A percentile compares a stretch with the other conserved stretches of the same genome.
phyloP scores from a whole-genome alignment of 1,140 invertebrate species.

The Orius insidiosus region DNA sequence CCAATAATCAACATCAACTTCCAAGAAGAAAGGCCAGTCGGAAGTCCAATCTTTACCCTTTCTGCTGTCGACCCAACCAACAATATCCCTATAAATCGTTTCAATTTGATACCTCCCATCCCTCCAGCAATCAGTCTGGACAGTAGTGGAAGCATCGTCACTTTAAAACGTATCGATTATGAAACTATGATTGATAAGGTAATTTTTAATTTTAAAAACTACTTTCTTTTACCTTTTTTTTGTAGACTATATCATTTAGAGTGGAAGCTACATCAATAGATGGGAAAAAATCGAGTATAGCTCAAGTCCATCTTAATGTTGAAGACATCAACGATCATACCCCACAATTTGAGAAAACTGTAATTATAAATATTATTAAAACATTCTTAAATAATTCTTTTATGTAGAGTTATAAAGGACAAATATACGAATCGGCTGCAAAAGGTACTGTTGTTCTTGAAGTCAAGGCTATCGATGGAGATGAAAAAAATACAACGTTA shows the following conservation, averaged over 20 bases:
- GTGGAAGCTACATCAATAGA: constrained; percentile 52
- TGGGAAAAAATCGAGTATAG: constrained; percentile 39
- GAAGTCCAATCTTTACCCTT: constrained; percentile 52
- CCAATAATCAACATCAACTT: constrained; percentile 46
- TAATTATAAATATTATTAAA: constrained; percentile 21
- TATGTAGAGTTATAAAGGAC: constrained; percentile 44
- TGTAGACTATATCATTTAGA: constrained; percentile 41
- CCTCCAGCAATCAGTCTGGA: constrained; percentile 19
- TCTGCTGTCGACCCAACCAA: constrained; percentile 52
- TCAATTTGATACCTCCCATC: constrained; percentile 15
- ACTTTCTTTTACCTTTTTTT: not conserved
- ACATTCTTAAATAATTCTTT: constrained; percentile 8
- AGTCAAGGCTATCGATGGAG: constrained; percentile 50
- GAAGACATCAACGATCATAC: constrained; percentile 65
- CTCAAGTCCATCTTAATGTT: constrained; percentile 48
- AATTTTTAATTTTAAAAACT: constrained; percentile 5
- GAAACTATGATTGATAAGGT: constrained; percentile 46
- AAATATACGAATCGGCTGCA: constrained; percentile 47
- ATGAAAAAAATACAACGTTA: constrained; percentile 39
- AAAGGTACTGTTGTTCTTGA: constrained; percentile 47
- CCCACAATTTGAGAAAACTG: constrained; percentile 48
- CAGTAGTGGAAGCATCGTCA: constrained; percentile 39
- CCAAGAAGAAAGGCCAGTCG: constrained; percentile 60
- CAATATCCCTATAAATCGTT: constrained; percentile 17
- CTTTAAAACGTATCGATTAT: constrained; percentile 56